A percentile compares a stretch with the other conserved stretches of the same genome.
phyloP scores from a whole-genome alignment of 2,888 invertebrate genomes.

The Trissolcus japonicus region DNA sequence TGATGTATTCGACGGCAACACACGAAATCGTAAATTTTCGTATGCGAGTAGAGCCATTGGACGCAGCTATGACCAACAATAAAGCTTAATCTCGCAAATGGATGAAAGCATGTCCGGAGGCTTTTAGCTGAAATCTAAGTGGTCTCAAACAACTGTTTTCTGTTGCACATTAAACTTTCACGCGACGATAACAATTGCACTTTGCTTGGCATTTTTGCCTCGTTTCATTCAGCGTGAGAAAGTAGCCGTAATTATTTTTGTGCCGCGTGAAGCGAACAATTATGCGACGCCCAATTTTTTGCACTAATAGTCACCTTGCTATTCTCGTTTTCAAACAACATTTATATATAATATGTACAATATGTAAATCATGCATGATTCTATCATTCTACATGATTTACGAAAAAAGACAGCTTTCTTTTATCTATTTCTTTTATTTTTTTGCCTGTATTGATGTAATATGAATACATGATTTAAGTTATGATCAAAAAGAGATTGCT shows the following conservation, averaged over 20 bases:
- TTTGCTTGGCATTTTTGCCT: conserved; percentile 52
- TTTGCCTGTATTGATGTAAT: too few species aligned
- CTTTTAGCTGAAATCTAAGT: conserved; percentile 64
- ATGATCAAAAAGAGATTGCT: neutral
- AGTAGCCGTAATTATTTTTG: conserved; percentile 48
- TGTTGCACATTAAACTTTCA: conserved; percentile 59
- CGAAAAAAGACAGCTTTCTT: too few species aligned
- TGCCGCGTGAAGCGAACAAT: conserved; percentile 44
- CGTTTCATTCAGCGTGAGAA: conserved; percentile 32
- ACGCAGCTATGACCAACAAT: conserved; percentile 52
- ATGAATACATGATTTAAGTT: too few species aligned
- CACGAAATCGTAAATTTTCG: conserved; percentile 47
- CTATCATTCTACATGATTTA: too few species aligned
- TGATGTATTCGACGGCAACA: conserved; percentile 40
- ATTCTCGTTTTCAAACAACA: too few species aligned
- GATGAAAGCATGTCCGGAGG: conserved; percentile 58
- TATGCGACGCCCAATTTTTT: conserved; percentile 34
- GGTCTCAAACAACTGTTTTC: conserved; percentile 59
- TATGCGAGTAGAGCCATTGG: conserved; percentile 36
- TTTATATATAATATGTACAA: conserved; percentile 8
- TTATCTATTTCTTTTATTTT: too few species aligned
- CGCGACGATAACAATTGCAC: conserved; percentile 53
- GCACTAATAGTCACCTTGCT: conserved; percentile 16
- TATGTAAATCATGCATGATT: too few species aligned
- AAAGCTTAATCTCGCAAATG: conserved; percentile 59